Base-by-base conservation (phyloP, 2,888 invertebrate species). In the Allacma fusca region DNA sequence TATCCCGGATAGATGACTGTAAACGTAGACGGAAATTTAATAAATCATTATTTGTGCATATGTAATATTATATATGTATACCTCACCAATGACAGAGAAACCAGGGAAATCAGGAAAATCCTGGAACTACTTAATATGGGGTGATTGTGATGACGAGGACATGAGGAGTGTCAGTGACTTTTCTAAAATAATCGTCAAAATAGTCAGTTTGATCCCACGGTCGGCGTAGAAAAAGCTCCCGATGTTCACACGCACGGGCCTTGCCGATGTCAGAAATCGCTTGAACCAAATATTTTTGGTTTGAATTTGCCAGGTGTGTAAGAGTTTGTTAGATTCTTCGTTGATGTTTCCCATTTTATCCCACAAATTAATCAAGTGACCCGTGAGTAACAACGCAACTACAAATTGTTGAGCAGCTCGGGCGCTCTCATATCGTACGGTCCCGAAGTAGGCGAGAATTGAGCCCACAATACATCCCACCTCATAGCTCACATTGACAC, bases 191-290 rank as follows among this genome's bases (percentile, higher is more conserved):
- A 59, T 19, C 7, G 12, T 7, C 59, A 59, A 5, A 23, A 59
- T 59, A 23, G 59, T 59, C n/a, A 59, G 23, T n/a, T 59, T 59
- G n/a, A 59, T 59, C 19, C 59, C 59, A n/a, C 59, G 59, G 19
- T 59, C 59, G 7, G 59, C 59, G n/a, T 59, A 59, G n/a, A 59
- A 59, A n/a, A 59, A 59, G 59, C 59, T 59, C 7, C 59, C 40
- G 13, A 40, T 40, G 13, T 40, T 40, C 5, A 13, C 40, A 7
- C 59, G 9, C 7, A 59, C 5, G n/a, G 59, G 59, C 7, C 59
- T 7, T 7, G 19, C n/a, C 7, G 59, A 59, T n/a, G 12, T 59
- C 12, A 59, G 23, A 23, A 13, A 59, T 19, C n/a, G 9, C 59
- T 23, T 59, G 59, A 59, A 59, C 59, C 59, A 59, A 7, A 59